Percentiles rank a stretch among this genome's conserved stretches.
Conservation (phyloP, 1,140 invertebrate genomes). For the Dendroctonus valens region DNA sequence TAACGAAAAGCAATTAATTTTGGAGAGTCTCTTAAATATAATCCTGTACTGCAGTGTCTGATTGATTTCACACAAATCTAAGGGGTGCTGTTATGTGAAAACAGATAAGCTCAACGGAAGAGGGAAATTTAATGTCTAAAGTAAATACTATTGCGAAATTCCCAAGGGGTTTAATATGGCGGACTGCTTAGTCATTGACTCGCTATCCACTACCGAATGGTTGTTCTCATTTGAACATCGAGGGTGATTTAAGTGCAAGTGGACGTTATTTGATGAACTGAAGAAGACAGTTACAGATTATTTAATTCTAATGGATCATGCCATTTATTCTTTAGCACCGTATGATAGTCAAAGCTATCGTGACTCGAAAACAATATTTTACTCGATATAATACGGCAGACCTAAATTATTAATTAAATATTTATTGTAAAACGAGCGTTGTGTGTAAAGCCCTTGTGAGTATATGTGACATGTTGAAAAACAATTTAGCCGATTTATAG, state of each 20-base stretch:
- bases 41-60: conserved; percentile 18
- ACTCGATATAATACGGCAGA: too few species aligned
- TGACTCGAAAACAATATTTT: too few species aligned
- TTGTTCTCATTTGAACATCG: conserved; percentile 4
- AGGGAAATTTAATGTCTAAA: conserved; percentile 35
- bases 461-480: too few species aligned
- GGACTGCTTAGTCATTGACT: conserved; percentile 25
- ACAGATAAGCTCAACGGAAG: conserved; percentile 25
- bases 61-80: conserved; percentile 33
- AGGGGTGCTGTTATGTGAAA: conserved; percentile 28
- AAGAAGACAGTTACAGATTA: too few species aligned
- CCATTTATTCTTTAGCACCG: too few species aligned
- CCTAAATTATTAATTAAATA: too few species aligned
- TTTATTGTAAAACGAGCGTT: too few species aligned
- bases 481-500: too few species aligned
- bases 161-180: conserved; percentile 28
- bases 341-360: too few species aligned
- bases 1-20: conserved; percentile 26
- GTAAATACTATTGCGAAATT: conserved; percentile 32
- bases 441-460: too few species aligned
- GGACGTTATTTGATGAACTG: background rate
- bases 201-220: conserved; percentile 9
- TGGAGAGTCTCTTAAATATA: conserved; percentile 23
- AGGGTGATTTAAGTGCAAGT: conserved; percentile 4
- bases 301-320: too few species aligned